Conservation (phyloP, 1,140 invertebrate genomes). For the Caenorhabditis latens region DNA sequence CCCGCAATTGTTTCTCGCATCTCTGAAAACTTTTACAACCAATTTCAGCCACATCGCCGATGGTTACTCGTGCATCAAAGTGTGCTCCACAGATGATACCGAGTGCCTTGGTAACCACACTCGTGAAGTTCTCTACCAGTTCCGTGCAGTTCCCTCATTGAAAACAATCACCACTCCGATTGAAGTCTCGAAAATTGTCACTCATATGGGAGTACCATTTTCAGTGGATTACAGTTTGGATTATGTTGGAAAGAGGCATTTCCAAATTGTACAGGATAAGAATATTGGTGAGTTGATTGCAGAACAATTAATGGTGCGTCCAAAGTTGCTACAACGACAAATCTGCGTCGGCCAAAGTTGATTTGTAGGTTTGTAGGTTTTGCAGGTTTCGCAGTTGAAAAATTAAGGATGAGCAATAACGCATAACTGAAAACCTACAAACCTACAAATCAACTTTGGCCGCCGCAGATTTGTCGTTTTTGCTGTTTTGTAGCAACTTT, state of each 20-base stretch:
- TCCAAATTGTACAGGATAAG: conserved; percentile 62
- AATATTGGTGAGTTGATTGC: conserved; percentile 61
- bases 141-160: conserved; percentile 71
- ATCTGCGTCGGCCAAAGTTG: too few relatives aligned
- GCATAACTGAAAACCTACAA: too few relatives aligned
- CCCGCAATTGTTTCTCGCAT: too few relatives aligned
- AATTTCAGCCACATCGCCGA: conserved; percentile 75
- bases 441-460: too few relatives aligned
- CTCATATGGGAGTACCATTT: conserved; percentile 68
- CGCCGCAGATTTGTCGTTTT: too few relatives aligned
- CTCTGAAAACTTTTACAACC: not conserved
- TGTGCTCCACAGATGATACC: conserved; percentile 68
- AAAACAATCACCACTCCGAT: conserved; percentile 57
- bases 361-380: too few relatives aligned
- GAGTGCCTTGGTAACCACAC: conserved; percentile 73
- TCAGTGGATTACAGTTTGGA: conserved; percentile 67
- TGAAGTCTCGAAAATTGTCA: conserved; percentile 65
- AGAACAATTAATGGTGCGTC: too few relatives aligned
- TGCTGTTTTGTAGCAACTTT: not conserved
- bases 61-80: conserved; percentile 76
- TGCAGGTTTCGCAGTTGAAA: too few relatives aligned
- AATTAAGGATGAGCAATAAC: too few relatives aligned
- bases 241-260: conserved; percentile 47
- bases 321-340: too few relatives aligned
- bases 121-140: conserved; percentile 76